Evolutionary conservation across 2,888 invertebrate genomes (phyloP).

Genomic region (Sympetrum striolatum): DNA sequence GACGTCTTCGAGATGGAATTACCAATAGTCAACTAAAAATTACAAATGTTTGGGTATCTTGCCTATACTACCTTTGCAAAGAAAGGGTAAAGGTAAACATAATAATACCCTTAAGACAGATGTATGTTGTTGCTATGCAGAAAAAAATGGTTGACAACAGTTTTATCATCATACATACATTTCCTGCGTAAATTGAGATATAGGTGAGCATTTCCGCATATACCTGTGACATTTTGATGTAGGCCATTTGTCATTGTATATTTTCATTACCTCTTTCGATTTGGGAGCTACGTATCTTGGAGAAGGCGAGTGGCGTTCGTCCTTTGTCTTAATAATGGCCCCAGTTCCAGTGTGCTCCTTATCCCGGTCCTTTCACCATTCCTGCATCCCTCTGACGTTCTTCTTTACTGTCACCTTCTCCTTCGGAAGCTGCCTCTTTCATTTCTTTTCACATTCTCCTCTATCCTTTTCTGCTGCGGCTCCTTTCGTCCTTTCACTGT

Average conservation of each 20-base stretch:
- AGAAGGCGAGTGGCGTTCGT: neutral
- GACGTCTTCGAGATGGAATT: too few species aligned
- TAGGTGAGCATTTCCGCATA: neutral
- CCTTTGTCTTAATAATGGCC: neutral
- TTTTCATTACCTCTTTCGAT: neutral
- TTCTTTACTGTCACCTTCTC: neutral
- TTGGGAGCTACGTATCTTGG: neutral
- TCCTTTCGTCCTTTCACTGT: neutral
- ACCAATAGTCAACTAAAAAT: too few species aligned
- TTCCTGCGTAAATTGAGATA: too few species aligned
- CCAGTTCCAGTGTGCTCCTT: neutral
- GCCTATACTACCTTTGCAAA: too few species aligned
- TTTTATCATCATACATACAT: too few species aligned
- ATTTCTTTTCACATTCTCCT: neutral
- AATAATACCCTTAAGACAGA: too few species aligned
- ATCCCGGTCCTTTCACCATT: neutral
- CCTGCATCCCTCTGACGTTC: neutral
- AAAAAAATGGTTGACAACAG: too few species aligned
- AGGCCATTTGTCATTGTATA: neutral
- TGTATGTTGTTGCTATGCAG: too few species aligned
- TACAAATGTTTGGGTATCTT: too few species aligned
- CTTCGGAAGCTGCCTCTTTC: neutral
- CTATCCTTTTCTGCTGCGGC: neutral
- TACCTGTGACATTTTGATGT: neutral
- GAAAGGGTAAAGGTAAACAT: too few species aligned